phyloP scores from a whole-genome alignment of 2,888 invertebrate genomes.

The Agonopterix heracliana region DNA sequence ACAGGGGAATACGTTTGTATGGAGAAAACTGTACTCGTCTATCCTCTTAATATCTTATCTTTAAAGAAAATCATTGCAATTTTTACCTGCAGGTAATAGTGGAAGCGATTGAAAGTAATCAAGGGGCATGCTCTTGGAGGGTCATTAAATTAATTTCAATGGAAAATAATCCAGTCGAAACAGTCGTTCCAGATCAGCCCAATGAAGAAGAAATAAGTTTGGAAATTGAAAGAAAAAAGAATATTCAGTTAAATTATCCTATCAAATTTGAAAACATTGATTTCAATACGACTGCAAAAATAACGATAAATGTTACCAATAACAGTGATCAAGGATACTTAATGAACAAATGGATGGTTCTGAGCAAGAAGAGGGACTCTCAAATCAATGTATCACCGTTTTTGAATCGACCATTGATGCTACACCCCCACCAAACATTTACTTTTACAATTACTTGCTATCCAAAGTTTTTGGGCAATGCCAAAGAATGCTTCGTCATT shows the following conservation, averaged over 20 bases:
- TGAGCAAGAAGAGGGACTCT: constrained; percentile 67
- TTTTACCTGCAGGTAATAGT: constrained; percentile 61
- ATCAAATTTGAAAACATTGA: constrained; percentile 66
- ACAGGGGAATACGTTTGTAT: too few relatives aligned
- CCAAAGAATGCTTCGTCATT: constrained; percentile 78
- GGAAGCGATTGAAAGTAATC: constrained; percentile 85
- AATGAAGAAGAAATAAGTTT: constrained; percentile 35
- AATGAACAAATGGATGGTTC: constrained; percentile 68
- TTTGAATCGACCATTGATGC: constrained; percentile 35
- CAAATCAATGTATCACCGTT: constrained; percentile 66
- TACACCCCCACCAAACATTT: constrained; percentile 57
- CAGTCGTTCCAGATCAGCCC: constrained; percentile 6
- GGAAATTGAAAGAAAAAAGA: constrained; percentile 57
- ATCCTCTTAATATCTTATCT: not conserved
- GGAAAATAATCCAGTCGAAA: constrained; percentile 40
- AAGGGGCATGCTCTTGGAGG: constrained; percentile 76
- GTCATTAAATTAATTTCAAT: constrained; percentile 61
- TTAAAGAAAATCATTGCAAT: constrained; percentile 26
- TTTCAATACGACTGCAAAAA: constrained; percentile 32
- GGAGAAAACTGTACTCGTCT: too few relatives aligned
- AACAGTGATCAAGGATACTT: constrained; percentile 59
- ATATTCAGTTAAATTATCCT: constrained; percentile 71
- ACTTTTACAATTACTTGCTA: constrained; percentile 67
- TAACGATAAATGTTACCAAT: constrained; percentile 45
- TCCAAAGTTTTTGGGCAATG: constrained; percentile 77